Evolutionary conservation across 2,113 vertebrate species (phyloP).

Genomic region (Podarcis cretensis): DNA sequence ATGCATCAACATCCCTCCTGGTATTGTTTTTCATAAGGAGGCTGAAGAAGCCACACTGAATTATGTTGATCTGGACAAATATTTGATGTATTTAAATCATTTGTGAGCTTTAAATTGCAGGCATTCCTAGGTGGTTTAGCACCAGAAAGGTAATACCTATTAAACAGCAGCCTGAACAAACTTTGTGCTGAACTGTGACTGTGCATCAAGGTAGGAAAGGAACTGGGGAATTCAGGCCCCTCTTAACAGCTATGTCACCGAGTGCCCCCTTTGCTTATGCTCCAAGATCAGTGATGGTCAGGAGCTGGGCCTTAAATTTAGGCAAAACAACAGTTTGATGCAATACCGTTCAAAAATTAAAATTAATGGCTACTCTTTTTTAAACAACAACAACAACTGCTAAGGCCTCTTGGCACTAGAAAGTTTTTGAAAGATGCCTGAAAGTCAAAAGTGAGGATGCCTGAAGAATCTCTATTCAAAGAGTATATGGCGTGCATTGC

Average conservation of each 20-base stretch:
- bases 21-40: slow-evolving; percentile 39
- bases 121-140: slow-evolving; percentile 19
- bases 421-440: no score
- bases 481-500: neutral
- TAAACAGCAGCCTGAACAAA: slow-evolving; percentile 51
- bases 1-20: slow-evolving; percentile 52
- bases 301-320: neutral
- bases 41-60: slow-evolving; percentile 31
- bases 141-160: neutral
- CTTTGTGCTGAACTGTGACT: neutral
- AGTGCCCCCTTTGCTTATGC: neutral
- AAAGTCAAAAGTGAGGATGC: no score
- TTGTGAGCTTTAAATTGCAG: slow-evolving; percentile 39
- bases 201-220: neutral
- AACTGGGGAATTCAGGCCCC: neutral
- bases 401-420: no score
- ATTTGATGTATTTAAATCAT: slow-evolving; percentile 49
- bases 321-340: no score
- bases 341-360: no score
- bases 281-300: neutral
- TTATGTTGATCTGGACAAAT: neutral
- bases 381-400: no score
- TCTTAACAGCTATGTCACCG: neutral
- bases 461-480: no score
- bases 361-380: no score